Percentiles rank a stretch among this genome's conserved stretches.
Conservation (phyloP, 2,797 vertebrate species). For the Aphelocoma californica region DNA sequence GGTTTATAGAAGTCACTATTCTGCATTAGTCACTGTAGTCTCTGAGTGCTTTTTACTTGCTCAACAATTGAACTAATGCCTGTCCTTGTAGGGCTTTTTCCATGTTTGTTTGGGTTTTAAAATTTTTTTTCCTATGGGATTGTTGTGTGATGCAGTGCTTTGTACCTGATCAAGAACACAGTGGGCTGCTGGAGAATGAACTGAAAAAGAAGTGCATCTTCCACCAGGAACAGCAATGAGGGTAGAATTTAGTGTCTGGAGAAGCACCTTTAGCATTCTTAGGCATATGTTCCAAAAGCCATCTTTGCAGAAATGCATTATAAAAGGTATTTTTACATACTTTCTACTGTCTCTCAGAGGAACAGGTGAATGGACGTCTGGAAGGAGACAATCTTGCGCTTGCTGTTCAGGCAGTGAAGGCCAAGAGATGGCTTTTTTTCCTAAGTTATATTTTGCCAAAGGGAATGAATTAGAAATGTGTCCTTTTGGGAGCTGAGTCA, state of each 20-base stretch:
- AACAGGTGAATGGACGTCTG: neutral
- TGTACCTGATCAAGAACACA: neutral
- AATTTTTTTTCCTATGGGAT: neutral
- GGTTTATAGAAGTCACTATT: neutral
- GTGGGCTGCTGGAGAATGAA: neutral
- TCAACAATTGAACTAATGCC: neutral
- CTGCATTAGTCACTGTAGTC: neutral
- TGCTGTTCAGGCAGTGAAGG: neutral
- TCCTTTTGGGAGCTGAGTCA: neutral
- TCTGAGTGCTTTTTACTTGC: neutral
- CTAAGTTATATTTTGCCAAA: neutral
- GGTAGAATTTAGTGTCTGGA: neutral
- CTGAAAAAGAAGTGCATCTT: neutral
- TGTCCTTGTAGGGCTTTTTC: neutral
- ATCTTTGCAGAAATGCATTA: neutral
- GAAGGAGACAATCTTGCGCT: accelerated
- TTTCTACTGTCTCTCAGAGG: neutral
- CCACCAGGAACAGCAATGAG: neutral
- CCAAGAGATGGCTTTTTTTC: neutral
- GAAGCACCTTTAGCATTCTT: neutral
- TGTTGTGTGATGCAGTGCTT: neutral
- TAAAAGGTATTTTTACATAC: neutral
- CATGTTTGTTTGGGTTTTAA: neutral
- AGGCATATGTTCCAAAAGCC: neutral
- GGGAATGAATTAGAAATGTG: neutral